phyloP scores from a whole-genome alignment of 2,797 vertebrate genomes.

The Siniperca scherzeri region DNA sequence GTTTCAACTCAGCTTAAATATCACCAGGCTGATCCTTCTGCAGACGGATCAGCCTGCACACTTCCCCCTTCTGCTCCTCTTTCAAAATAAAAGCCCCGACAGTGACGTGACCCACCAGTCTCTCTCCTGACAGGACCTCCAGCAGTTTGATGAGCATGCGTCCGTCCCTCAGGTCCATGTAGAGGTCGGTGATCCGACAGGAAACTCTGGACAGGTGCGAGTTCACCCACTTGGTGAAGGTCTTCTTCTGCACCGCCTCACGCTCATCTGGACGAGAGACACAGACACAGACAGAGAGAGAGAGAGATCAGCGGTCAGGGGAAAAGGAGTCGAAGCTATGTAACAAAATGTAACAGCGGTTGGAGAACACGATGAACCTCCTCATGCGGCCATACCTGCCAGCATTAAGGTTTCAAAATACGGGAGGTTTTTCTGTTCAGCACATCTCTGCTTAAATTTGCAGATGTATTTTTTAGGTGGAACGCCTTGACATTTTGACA shows the following conservation, averaged over 20 bases:
- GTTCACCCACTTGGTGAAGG: constrained; percentile 96
- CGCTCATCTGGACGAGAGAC: constrained; percentile 64
- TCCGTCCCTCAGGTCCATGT: constrained; percentile 92
- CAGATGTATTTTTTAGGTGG: too few relatives aligned
- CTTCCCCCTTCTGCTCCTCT: background rate
- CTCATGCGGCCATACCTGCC: too few relatives aligned
- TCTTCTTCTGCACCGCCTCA: constrained; percentile 88
- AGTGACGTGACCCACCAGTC: constrained; percentile 85
- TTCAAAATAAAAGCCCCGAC: constrained; percentile 46
- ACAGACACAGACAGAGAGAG: background rate
- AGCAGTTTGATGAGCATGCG: constrained; percentile 97
- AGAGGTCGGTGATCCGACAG: constrained; percentile 93
- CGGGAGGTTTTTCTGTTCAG: too few relatives aligned
- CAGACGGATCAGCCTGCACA: background rate
- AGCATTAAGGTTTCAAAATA: too few relatives aligned
- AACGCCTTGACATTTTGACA: too few relatives aligned
- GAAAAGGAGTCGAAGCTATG: background rate
- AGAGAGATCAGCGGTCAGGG: background rate
- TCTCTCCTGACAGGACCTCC: constrained; percentile 95
- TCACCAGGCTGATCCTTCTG: background rate
- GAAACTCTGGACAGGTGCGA: constrained; percentile 92
- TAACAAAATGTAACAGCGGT: background rate
- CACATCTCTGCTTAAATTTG: too few relatives aligned
- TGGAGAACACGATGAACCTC: background rate
- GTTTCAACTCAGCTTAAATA: background rate